Conservation (phyloP, 30 jellyfish, hydroid and myxozoan genomes). For the Hydractinia symbiolongicarpus region DNA sequence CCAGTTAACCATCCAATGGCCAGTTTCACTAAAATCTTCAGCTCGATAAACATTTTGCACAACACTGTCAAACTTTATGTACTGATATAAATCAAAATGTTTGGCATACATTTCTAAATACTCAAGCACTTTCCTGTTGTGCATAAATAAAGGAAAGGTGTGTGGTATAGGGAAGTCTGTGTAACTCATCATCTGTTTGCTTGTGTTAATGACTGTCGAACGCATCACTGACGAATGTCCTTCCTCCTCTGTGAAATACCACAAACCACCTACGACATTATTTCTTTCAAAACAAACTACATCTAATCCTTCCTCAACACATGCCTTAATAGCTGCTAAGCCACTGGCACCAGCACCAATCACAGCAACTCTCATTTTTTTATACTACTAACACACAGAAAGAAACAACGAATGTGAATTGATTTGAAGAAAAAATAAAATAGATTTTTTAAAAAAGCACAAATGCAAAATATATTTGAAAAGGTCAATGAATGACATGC, state of each 20-base stretch:
- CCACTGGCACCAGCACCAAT: conserved; percentile 90
- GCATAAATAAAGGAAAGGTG: conserved; percentile 74
- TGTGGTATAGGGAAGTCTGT: conserved; percentile 86
- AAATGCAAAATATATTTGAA: no score
- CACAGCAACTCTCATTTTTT: conserved; percentile 48
- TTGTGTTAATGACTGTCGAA: conserved; percentile 78
- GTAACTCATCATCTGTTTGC: conserved; percentile 88
- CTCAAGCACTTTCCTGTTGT: conserved; percentile 67
- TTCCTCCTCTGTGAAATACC: conserved; percentile 53
- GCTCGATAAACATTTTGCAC: conserved; percentile 41
- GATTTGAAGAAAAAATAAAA: not conserved
- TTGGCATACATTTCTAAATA: conserved; percentile 53
- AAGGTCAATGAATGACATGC: no score
- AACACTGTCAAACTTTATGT: conserved; percentile 52
- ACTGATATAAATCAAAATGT: conserved; percentile 32
- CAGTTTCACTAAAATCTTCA: conserved; percentile 47
- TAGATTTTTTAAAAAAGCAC: no score
- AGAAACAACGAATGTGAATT: no score
- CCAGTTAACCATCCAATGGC: conserved; percentile 56
- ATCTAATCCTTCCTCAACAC: conserved; percentile 72
- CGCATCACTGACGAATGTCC: conserved; percentile 75
- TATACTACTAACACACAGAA: no score
- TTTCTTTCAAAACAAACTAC: conserved; percentile 81
- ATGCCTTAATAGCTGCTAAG: conserved; percentile 49
- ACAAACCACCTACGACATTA: conserved; percentile 70